Evolutionary conservation across 2,113 vertebrate species (phyloP).

Genomic region (Stegostoma tigrinum): DNA sequence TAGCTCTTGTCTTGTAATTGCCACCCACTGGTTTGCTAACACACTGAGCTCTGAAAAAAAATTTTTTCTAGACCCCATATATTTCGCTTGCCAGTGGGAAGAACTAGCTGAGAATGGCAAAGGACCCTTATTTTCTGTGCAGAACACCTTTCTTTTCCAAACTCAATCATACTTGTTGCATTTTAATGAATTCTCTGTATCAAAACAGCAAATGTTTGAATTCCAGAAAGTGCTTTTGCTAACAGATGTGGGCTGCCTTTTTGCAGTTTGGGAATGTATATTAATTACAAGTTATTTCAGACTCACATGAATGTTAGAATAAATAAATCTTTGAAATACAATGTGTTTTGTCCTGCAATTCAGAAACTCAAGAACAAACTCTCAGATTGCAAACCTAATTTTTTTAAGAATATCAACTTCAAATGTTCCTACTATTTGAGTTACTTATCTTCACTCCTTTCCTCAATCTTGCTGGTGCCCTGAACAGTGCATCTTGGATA

Average conservation of each 20-base stretch:
- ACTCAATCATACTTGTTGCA: not conserved
- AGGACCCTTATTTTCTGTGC: not conserved
- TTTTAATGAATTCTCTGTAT: not conserved
- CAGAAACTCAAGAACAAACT: not conserved
- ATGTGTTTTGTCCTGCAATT: not conserved
- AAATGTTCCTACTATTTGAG: not conserved
- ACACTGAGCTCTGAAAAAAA: not conserved
- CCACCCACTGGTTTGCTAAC: not conserved
- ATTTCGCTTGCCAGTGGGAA: constrained; percentile 6
- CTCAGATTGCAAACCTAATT: not conserved
- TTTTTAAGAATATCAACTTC: not conserved
- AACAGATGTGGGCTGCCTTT: not conserved
- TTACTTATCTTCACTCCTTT: not conserved
- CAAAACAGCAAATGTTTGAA: not conserved
- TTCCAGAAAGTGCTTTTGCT: not conserved
- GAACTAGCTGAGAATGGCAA: not conserved
- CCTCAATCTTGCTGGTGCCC: not conserved
- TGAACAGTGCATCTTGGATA: not conserved
- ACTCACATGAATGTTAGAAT: not conserved
- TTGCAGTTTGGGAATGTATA: not conserved
- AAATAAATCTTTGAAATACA: not conserved
- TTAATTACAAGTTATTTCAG: not conserved
- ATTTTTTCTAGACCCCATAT: constrained; percentile 3
- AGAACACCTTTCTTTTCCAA: not conserved
- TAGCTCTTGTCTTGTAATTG: not conserved